Evolutionary conservation across 2,888 invertebrate species (phyloP).

Genomic region (Quadroppia sp.): DNA sequence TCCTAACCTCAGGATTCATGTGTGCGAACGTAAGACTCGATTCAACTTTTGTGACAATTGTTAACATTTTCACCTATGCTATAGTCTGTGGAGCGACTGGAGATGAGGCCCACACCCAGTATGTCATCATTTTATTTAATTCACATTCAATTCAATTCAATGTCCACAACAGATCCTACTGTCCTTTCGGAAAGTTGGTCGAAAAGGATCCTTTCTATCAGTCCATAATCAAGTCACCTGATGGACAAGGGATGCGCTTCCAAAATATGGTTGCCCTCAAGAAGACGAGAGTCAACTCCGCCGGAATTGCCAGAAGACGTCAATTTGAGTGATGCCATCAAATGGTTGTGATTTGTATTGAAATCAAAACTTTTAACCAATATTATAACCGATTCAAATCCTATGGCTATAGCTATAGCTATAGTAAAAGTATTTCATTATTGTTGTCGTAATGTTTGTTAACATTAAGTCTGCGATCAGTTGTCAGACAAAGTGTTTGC

Average conservation of each 20-base stretch:
- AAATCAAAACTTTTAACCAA: neutral
- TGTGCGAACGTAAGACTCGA: conserved; percentile 45
- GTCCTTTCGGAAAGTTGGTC: conserved; percentile 46
- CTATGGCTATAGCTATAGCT: no score
- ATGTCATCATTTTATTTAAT: neutral
- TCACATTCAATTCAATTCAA: neutral
- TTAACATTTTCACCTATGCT: neutral
- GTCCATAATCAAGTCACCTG: neutral
- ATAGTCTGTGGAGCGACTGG: conserved; percentile 48
- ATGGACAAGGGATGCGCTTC: neutral
- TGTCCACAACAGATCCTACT: conserved; percentile 43
- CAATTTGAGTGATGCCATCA: neutral
- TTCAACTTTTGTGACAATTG: neutral
- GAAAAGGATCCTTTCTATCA: conserved; percentile 6
- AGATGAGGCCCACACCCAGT: conserved; percentile 48
- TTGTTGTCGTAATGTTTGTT: conserved; percentile 5
- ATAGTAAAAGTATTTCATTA: neutral
- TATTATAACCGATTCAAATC: no score
- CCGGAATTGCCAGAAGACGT: conserved; percentile 44
- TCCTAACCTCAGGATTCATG: conserved; percentile 47
- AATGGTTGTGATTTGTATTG: neutral
- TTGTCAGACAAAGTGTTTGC: no score
- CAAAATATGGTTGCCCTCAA: conserved; percentile 10
- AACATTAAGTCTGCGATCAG: neutral
- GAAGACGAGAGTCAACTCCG: conserved; percentile 16